Evolutionary conservation across 2,888 invertebrate species (phyloP), one percentile per base, ranked within the genome.

Genomic region (Brachylomia viminalis): DNA sequence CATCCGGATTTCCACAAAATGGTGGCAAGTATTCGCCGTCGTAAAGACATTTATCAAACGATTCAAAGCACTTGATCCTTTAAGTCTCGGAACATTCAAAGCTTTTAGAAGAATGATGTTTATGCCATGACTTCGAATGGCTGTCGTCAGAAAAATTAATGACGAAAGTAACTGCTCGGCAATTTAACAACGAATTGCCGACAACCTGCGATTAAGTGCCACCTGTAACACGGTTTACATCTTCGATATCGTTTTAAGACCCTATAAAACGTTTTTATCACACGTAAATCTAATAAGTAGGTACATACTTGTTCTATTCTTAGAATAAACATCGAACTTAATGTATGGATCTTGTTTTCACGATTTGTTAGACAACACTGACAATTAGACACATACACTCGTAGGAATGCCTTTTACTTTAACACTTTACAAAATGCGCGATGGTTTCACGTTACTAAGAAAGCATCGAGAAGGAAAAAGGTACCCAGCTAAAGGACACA

Each of bases 81-180:
- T 92, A 92, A 92, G 90, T 86, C 84, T 85, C 77, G 85, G 89
- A 89, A 87, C 88, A 88, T 89, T 90, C 87, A 87, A 85, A 90
- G 88, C 90, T 88, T 88, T 90, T 87, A 87, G 86, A 91, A 90
- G 91, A 92, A 91, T 90, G 86, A 92, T 92, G 91, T 92, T 92
- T 93, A 91, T 90, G 90, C 87, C 90, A 88, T 91, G 91, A 91
- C 92, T 91, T 91, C 88, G 88, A 91, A 93, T 90, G 89, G 90
- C 90, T 91, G 91, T 92, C 93, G 90, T 92, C 91, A 88, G 89
- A 93, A 93, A 93, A 92, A 93, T 93, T 93, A 92, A 94, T 93
- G 93, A 88, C 75, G 83, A 86, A 79, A 82, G 90, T 92, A 91
- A 93, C 89, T 84, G 85, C 86, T 90, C 85, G 87, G 90, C 89